Base-by-base conservation (phyloP, 2,797 vertebrate species). In the Denticeps clupeoides region DNA sequence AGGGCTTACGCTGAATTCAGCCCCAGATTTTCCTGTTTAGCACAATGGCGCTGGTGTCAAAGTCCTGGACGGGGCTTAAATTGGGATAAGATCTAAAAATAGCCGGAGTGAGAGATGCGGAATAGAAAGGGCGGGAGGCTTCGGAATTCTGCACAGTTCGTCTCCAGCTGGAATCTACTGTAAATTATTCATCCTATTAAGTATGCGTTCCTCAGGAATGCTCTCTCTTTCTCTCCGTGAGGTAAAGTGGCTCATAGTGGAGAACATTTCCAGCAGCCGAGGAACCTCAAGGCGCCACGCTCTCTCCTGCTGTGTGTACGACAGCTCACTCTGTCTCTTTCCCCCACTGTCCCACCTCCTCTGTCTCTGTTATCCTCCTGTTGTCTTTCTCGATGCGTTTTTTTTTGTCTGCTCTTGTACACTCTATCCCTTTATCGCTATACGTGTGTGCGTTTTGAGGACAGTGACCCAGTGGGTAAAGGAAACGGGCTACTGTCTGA, bases 141-240 rank as follows among this genome's bases (percentile, higher is more conserved):
- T 41, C 38, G n/a, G 5, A 28, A 28, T 28, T 28, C 44, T 37
- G 35, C 26, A 29, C 51, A 50, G n/a, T 59, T 51, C 24, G 28
- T 51, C 49, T 54, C 31, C 33, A 49, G 54, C 51, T 51, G 44
- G 55, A 57, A 51, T 45, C 50, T 47, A 38, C 31, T 33, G 43
- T 60, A 47, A 51, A 60, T 58, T 55, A 57, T 64, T 64, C 35
- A 60, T 64, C 33, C 51, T 22, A 41, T 52, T 48, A 55, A 49
- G 37, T 55, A 57, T 55, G 41, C 37, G 49, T 51, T 58, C 52
- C 35, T 22, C 45, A 45, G 35, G 42, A 52, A 24, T 26, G 42
- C 37, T 42, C 37, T 50, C 43, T 54, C 23, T 40, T 4, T 4
- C 38, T 50, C 24, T 35, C 45, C 27, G 43, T 51, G 16, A 11